Conservation (phyloP, 2,888 invertebrate genomes). For the Stictocephala bisonia region DNA sequence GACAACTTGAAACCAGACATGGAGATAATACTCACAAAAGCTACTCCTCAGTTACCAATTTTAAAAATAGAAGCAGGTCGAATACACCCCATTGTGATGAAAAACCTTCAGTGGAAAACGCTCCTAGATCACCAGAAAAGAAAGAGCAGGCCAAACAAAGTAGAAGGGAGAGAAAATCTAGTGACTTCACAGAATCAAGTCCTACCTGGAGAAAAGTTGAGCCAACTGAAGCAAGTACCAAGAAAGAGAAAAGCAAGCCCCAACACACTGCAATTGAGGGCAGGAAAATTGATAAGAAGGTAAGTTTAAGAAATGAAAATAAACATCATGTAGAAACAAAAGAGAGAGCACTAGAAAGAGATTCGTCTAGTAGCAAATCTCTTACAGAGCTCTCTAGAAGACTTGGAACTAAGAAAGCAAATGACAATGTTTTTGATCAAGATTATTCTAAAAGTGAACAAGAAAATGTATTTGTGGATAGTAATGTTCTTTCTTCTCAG, state of each 20-base stretch:
- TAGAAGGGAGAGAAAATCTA: constrained; percentile 65
- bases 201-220: constrained; percentile 45
- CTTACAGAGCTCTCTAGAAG: too few relatives aligned
- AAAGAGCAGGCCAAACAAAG: constrained; percentile 57
- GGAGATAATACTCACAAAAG: constrained; percentile 71
- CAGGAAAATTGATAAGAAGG: constrained; percentile 70
- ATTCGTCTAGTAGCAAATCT: too few relatives aligned
- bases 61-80: constrained; percentile 64
- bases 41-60: constrained; percentile 60
- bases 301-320: constrained; percentile 63
- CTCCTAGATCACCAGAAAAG: constrained; percentile 63
- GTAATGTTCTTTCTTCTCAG: too few relatives aligned
- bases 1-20: constrained; percentile 74
- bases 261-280: constrained; percentile 58
- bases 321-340: too few relatives aligned
- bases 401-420: too few relatives aligned
- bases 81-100: constrained; percentile 57
- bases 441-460: too few relatives aligned
- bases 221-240: constrained; percentile 30
- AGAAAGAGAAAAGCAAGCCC: constrained; percentile 60
- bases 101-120: constrained; percentile 38
- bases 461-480: too few relatives aligned
- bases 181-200: constrained; percentile 58
- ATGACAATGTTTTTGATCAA: too few relatives aligned
- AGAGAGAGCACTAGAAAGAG: too few relatives aligned